Evolutionary conservation across 2,797 vertebrate genomes (phyloP), one percentile per base, ranked within the genome.

Genomic region (Sylvilagus floridanus): DNA sequence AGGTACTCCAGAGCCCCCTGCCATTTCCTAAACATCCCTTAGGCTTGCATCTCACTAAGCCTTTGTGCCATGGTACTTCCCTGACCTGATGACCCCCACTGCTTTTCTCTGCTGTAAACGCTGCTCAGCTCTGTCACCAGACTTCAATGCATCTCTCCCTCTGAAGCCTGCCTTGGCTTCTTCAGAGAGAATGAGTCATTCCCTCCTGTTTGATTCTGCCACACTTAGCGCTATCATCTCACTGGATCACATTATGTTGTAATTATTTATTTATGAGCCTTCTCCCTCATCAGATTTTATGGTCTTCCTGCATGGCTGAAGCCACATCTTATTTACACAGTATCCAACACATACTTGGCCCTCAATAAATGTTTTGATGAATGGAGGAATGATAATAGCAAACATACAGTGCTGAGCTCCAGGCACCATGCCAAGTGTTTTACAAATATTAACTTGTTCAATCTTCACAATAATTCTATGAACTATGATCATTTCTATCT

Each of bases 401-500:
- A 94, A 76, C 28, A 86, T 7, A 68, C 30, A 79, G 82, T 32
- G 24, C 73, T 96, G 92, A 91, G 30, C 66, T 92, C 83, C 86
- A 92, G 91, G 87, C 84, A 95, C 63, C 84, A n/a, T 91, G 95
- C 90, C 81, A 96, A 65, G 26, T 72, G 76, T 47, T 96, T 94
- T 81, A 91, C 37, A 94, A 88, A 79, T 87, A 86, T 81, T 95
- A 92, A 92, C 57, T 86, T 11, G 11, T 81, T 91, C 90, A 87
- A 96, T 96, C 84, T 92, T 87, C 68, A 87, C 30, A 85, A 66
- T 63, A 79, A 93, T 94, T 32, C 50, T 84, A 60, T 86, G 66
- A 86, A 60, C 57, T 83, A 60, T 52, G 93, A 84, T 86, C 72
- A 87, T 95, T 83, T 95, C 42, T 91, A 68, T 76, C 37, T 85